A percentile compares a stretch with the other conserved stretches of the same genome.
Evolutionary conservation across 2,888 invertebrate genomes (phyloP).

Genomic region (Toxonevra muliebris): DNA sequence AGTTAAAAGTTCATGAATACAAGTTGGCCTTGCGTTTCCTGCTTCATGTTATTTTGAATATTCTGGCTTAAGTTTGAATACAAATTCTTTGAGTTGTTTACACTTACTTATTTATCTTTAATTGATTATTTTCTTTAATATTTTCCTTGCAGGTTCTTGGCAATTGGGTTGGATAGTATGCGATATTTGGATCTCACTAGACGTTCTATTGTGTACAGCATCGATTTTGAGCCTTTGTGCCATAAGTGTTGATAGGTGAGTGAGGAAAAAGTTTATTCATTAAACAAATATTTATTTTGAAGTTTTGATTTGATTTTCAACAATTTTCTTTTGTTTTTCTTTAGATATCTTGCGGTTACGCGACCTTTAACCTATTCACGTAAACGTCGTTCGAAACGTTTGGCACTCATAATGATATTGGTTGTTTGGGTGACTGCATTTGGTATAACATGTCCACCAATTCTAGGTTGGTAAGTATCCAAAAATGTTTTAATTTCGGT

Average conservation of each 20-base stretch:
- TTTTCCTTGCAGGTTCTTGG: conserved; percentile 76
- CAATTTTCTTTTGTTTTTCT: conserved; percentile 7
- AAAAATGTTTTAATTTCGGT: no score
- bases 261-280: conserved; percentile 1
- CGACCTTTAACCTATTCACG: conserved; percentile 92
- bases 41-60: no score
- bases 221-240: conserved; percentile 93
- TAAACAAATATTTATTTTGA: not conserved
- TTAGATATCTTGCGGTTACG: conserved; percentile 89
- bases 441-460: conserved; percentile 92
- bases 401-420: conserved; percentile 86
- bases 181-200: conserved; percentile 91
- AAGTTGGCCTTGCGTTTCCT: no score
- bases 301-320: not conserved
- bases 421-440: conserved; percentile 91
- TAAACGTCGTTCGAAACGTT: conserved; percentile 82
- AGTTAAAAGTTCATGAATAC: no score
- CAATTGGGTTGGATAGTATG: conserved; percentile 88
- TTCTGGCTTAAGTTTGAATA: no score
- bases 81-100: not conserved
- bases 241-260: conserved; percentile 83
- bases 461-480: conserved; percentile 84
- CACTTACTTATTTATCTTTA: not conserved
- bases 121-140: not conserved
- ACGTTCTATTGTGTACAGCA: conserved; percentile 92